These are phyloP conservation scores for Teleopsis dalmanni DNA, from an alignment of 1,140 invertebrate genomes.

Conservation along the genomic window DNA sequence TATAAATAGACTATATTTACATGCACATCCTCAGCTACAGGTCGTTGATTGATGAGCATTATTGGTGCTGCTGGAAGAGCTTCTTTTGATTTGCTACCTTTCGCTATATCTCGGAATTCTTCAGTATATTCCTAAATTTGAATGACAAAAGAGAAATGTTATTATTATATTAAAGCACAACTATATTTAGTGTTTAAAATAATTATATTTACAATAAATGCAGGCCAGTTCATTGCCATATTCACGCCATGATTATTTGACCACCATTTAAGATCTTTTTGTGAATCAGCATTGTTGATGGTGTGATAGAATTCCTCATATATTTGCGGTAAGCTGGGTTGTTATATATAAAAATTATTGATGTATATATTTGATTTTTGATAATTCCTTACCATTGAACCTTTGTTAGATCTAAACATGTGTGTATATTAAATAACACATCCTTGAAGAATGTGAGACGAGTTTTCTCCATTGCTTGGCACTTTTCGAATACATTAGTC, in stretches of 20 bases:
- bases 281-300: constrained; percentile 87
- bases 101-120: constrained; percentile 92
- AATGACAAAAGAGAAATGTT: constrained; percentile 6
- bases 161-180: not conserved
- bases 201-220: constrained; percentile 79
- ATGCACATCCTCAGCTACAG: constrained; percentile 90
- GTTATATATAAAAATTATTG: constrained; percentile 11
- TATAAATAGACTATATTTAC: constrained; percentile 57
- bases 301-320: constrained; percentile 95
- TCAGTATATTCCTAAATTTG: constrained; percentile 86
- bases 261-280: constrained; percentile 98
- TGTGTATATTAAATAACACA: constrained; percentile 84
- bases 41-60: constrained; percentile 92
- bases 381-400: constrained; percentile 67
- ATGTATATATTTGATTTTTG: not conserved
- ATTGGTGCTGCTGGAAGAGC: constrained; percentile 83
- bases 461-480: constrained; percentile 91
- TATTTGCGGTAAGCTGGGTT: constrained; percentile 78
- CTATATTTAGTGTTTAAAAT: not conserved
- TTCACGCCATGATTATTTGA: constrained; percentile 96
- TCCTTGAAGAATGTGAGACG: constrained; percentile 92
- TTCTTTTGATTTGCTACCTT: constrained; percentile 83
- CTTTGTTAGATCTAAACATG: constrained; percentile 86
- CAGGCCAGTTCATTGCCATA: constrained; percentile 98
- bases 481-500: constrained; percentile 90